phyloP scores from a whole-genome alignment of 1,140 invertebrate species.

The Pseudomyrmex pallidus region DNA sequence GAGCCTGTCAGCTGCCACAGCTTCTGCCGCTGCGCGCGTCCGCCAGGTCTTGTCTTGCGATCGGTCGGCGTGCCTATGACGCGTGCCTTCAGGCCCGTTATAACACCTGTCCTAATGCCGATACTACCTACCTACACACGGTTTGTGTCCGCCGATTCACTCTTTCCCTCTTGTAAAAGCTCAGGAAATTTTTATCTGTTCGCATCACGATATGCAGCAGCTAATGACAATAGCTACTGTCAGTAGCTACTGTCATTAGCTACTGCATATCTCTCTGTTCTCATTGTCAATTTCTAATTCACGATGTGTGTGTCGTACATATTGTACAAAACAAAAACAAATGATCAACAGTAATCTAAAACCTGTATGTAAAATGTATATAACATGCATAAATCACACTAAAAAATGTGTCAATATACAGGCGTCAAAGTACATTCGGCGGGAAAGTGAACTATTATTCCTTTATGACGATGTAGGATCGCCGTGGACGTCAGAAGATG shows the following conservation, averaged over 20 bases:
- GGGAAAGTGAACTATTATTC: background rate
- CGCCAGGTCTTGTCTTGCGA: slow-evolving; percentile 7
- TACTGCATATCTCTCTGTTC: too few species aligned
- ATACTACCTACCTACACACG: background rate
- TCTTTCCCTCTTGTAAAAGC: too few species aligned
- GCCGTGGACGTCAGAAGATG: background rate
- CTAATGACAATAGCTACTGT: background rate
- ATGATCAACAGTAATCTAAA: too few species aligned
- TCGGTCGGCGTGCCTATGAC: slow-evolving; percentile 15
- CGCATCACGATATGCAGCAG: background rate
- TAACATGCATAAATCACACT: too few species aligned
- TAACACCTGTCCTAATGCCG: slow-evolving; percentile 22
- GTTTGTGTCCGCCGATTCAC: background rate
- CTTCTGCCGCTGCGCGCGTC: slow-evolving; percentile 16
- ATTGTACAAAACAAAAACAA: too few species aligned
- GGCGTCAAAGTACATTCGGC: background rate
- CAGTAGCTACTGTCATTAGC: too few species aligned
- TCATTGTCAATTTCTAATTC: too few species aligned
- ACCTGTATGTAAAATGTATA: too few species aligned
- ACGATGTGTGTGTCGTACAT: too few species aligned
- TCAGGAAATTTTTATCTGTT: background rate
- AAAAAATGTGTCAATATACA: too few species aligned
- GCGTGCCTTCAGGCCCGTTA: background rate
- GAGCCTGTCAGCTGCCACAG: slow-evolving; percentile 56
- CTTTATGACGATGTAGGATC: background rate